Conservation (phyloP, 2,888 invertebrate genomes). For the Stictocephala bisonia region DNA sequence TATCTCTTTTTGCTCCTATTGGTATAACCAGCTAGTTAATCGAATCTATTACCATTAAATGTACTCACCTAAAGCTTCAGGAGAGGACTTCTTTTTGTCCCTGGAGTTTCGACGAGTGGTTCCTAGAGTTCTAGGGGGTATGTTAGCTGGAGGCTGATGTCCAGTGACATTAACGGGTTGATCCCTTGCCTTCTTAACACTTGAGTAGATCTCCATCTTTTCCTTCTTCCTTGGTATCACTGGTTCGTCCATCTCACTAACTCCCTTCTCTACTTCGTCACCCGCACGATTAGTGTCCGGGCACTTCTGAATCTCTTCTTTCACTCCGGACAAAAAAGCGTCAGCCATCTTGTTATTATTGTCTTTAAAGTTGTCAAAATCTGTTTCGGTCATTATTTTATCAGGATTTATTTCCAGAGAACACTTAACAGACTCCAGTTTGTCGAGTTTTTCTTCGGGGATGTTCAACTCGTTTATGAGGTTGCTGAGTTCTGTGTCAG, state of each 20-base stretch:
- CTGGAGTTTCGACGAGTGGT: background rate
- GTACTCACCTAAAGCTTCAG: slow-evolving; percentile 64
- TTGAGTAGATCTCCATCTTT: slow-evolving; percentile 66
- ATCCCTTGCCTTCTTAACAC: slow-evolving; percentile 62
- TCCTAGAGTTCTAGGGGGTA: slow-evolving; percentile 39
- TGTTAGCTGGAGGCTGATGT: slow-evolving; percentile 63
- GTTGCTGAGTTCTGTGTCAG: background rate
- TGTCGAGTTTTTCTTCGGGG: background rate
- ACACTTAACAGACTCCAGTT: too few species aligned
- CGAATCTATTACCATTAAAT: too few species aligned
- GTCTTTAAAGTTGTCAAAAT: slow-evolving; percentile 32
- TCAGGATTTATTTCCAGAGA: too few species aligned
- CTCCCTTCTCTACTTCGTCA: slow-evolving; percentile 24
- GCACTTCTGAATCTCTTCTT: slow-evolving; percentile 66
- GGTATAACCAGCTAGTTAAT: too few species aligned
- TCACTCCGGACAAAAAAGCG: slow-evolving; percentile 71
- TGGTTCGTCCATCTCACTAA: slow-evolving; percentile 63
- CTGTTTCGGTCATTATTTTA: too few species aligned
- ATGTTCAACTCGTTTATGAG: slow-evolving; percentile 32
- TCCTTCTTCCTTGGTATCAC: slow-evolving; percentile 68
- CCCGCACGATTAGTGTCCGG: slow-evolving; percentile 47
- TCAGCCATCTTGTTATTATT: slow-evolving; percentile 65
- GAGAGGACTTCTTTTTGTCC: slow-evolving; percentile 64
- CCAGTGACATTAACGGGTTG: slow-evolving; percentile 40
- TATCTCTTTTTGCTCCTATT: too few species aligned